Conservation (phyloP, 1,140 invertebrate genomes). For the Glomeris maerens region DNA sequence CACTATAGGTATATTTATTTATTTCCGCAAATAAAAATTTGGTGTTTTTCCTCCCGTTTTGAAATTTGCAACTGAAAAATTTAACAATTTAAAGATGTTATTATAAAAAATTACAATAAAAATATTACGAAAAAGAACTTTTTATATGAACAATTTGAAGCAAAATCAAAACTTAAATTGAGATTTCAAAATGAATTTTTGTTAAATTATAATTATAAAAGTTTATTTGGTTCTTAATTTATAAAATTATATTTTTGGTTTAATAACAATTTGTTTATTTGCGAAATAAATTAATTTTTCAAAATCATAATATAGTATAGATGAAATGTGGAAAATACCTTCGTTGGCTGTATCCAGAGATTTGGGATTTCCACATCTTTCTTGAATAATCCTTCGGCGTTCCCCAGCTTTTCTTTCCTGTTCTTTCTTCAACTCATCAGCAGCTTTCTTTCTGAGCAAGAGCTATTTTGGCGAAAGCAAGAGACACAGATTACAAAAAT, state of each 20-base stretch:
- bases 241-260: neutral
- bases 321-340: no score
- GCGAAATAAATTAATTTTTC: neutral
- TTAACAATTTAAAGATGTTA: no score
- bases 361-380: conserved; percentile 81
- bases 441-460: conserved; percentile 98
- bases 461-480: conserved; percentile 44
- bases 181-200: neutral
- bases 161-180: neutral
- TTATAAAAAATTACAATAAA: no score
- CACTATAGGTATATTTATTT: no score
- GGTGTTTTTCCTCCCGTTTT: neutral
- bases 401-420: conserved; percentile 96
- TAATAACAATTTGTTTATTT: neutral
- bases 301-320: neutral
- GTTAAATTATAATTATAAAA: neutral
- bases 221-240: neutral
- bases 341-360: conserved; percentile 79
- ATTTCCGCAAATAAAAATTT: no score
- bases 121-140: no score
- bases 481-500: no score
- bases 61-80: no score
- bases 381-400: conserved; percentile 91
- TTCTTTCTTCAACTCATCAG: conserved; percentile 98
- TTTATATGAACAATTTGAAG: no score